Base-by-base conservation (phyloP, 92 coral and sea anemone genomes). In the Phenganax marumi region DNA sequence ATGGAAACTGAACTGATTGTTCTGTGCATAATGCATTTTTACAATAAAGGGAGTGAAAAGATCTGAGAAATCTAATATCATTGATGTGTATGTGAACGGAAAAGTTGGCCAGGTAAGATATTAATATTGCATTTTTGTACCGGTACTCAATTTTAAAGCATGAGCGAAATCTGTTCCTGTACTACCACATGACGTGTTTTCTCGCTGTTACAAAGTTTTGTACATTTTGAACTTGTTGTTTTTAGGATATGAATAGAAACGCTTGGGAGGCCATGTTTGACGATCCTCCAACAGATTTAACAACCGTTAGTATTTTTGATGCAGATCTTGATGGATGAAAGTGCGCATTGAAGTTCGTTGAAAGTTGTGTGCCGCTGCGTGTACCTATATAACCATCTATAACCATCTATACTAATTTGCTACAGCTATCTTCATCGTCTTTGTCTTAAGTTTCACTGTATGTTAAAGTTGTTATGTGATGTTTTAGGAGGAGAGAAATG, bases 41-140 rank as follows among this genome's bases (percentile, higher is more conserved):
- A 43, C 33, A 70, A 75, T 43, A 19, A 54, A 93, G 98, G 97
- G 97, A 17, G 91, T 89, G 17, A 94, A 94, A 86, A 92, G 98
- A 81, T 94, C 97, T 16, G 98, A 92, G 80, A 94, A 88, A 87
- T 92, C 98, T 10, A 94, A 94, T 83, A 93, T 97, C 60, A 94
- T 94, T 69, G 98, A 94, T 74, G 91, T 94, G 0, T 94, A 76
- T 86, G 98, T 94, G 18, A 94, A 94, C 73, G 98, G 98, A 65
- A 92, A 97, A 10, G 94, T 94, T 60, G 98, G 97, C 1, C 97
- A 92, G 91, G 98, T 94, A 76, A 33, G n/a, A n/a, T n/a, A n/a
- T n/a, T n/a, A n/a, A n/a, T n/a, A n/a, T n/a, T n/a, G n/a, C n/a
- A n/a, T n/a, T n/a, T n/a, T n/a, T n/a, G n/a, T n/a, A n/a, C n/a